A percentile compares a stretch with the other conserved stretches of the same genome.
Evolutionary conservation across 2,113 vertebrate genomes (phyloP).

Genomic region (Rhea pennata): DNA sequence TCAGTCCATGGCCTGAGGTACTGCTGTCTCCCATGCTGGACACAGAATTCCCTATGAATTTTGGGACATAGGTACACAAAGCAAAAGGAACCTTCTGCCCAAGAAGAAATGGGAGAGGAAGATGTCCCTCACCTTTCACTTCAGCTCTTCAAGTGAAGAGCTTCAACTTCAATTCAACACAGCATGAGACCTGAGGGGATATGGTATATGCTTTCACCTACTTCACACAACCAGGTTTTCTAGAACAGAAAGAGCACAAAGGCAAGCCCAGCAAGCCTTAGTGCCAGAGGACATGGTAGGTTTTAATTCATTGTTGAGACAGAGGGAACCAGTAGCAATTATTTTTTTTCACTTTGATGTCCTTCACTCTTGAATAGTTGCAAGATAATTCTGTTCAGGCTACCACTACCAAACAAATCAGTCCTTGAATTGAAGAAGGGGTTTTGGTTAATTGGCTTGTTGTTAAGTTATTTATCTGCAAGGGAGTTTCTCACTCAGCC

Average conservation of each 20-base stretch:
- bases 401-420: background rate
- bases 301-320: background rate
- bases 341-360: background rate
- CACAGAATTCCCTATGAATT: background rate
- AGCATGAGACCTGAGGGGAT: background rate
- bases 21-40: background rate
- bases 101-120: background rate
- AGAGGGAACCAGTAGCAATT: background rate
- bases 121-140: background rate
- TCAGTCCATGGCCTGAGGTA: background rate
- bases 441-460: background rate
- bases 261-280: rapidly evolving
- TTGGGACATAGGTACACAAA: background rate
- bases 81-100: background rate
- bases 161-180: too few relatives aligned
- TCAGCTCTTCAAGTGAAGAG: background rate
- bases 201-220: background rate
- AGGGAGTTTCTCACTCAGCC: background rate
- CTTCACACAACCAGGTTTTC: background rate
- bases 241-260: background rate
- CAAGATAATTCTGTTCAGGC: background rate
- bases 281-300: rapidly evolving
- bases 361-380: background rate
- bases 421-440: background rate
- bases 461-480: background rate